Base-by-base conservation (phyloP, 2,797 vertebrate species). In the Remorina albescens region DNA sequence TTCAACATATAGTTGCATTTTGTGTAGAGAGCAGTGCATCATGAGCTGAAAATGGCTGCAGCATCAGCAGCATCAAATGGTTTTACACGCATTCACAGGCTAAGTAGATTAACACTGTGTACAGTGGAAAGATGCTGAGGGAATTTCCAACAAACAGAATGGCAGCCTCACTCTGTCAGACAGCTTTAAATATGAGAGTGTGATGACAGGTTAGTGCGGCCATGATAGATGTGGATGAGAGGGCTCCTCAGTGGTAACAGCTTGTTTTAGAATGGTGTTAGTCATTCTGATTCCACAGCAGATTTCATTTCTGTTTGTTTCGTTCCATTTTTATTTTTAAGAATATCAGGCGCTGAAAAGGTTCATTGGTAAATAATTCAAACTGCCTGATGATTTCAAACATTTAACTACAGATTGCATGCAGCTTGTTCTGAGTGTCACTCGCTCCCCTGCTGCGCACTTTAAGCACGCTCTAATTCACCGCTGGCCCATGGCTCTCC, bases 391-490 rank as follows among this genome's bases (percentile, higher is more conserved):
- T 42, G 39, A 67, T 67, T 62, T 74, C 8, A 70, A 46, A 18
- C n/a, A 51, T 61, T 62, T 30, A 32, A 57, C 8, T 42, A 0
- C 26, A 62, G 59, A 58, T 59, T 61, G 61, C 46, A 68, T 50
- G 58, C 32, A 69, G 78, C 65, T 70, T 78, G 41, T 77, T 67
- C 57, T 64, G 64, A 32, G 62, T 57, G 83, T 81, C 71, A 62
- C 74, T 68, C 1, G 1, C 55, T 54, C 26, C 65, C 63, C 76
- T 51, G 76, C 80, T 80, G 65, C 56, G 78, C 71, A 46, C 54
- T 75, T 91, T 82, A 84, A 80, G 36, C 81, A 85, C 18, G 90
- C 90, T 90, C 91, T 65, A 91, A 46, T 92, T 91, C 86, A 75
- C 83, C 30, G 15, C 61, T 73, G 64, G 80, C 88, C 86, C 15